These are phyloP conservation scores for Zaprionus ornatus DNA, from an alignment of 1,140 invertebrate genomes.

Conservation along the genomic window DNA sequence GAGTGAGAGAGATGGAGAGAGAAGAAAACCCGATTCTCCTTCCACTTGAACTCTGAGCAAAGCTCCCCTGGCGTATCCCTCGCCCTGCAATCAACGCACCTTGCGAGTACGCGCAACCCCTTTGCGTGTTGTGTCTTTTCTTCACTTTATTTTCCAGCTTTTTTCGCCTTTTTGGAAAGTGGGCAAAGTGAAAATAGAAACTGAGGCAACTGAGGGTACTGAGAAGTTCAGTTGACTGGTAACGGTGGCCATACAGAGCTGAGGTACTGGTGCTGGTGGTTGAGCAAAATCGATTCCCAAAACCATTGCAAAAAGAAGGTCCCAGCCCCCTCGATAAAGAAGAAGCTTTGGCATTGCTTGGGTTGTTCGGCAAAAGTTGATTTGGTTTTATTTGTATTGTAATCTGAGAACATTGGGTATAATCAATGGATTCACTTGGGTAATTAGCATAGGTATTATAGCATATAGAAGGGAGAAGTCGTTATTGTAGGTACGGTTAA, in stretches of 20 bases:
- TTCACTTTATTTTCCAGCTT: constrained; percentile 15
- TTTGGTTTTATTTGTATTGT: not conserved
- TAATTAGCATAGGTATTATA: not conserved
- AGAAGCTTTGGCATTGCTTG: constrained; percentile 19
- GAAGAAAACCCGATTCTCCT: not conserved
- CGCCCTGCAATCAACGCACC: constrained; percentile 14
- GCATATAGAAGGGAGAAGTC: not conserved
- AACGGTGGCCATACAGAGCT: not conserved
- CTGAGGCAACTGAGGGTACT: constrained; percentile 2
- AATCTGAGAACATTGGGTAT: not conserved
- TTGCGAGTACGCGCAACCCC: constrained; percentile 32
- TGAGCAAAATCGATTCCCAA: constrained; percentile 62
- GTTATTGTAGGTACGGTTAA: not conserved
- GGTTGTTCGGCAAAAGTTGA: not conserved
- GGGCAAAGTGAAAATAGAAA: constrained; percentile 4
- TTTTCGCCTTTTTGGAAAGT: constrained; percentile 1
- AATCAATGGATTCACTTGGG: not conserved
- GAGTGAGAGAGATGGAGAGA: not conserved
- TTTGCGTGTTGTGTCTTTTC: constrained; percentile 51
- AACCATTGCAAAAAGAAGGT: constrained; percentile 29
- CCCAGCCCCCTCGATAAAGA: constrained; percentile 2
- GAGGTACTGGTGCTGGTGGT: constrained; percentile 2
- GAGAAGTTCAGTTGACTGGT: constrained; percentile 16
- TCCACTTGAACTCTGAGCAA: constrained; percentile 9
- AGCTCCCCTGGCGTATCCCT: not conserved